Evolutionary conservation across 2,797 vertebrate genomes (phyloP).

Genomic region (Hoplostethus mediterraneus): DNA sequence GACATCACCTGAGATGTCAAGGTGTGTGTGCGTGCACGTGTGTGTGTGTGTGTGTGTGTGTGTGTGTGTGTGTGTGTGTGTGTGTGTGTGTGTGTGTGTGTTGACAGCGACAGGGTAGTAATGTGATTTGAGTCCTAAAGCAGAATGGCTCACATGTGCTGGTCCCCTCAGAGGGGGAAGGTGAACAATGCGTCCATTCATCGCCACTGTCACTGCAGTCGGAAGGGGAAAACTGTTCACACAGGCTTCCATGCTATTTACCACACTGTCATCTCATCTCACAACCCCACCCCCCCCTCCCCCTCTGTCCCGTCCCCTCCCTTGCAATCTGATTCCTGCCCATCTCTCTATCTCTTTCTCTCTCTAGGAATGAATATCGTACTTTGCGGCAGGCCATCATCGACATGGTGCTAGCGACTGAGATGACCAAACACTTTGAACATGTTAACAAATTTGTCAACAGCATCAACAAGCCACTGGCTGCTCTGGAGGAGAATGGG

Average conservation of each 20-base stretch:
- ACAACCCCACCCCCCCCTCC: constrained; percentile 7
- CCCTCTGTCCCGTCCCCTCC: constrained; percentile 6
- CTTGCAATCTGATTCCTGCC: constrained; percentile 15
- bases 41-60: not conserved
- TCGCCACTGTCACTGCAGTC: constrained; percentile 73
- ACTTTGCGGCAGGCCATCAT: constrained; percentile 94
- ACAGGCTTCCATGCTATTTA: constrained; percentile 67
- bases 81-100: constrained; percentile 47
- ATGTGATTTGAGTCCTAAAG: constrained; percentile 80
- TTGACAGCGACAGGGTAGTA: constrained; percentile 57
- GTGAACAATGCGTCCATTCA: constrained; percentile 82
- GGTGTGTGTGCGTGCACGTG: not conserved
- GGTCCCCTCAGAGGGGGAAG: constrained; percentile 67
- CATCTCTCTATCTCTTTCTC: not conserved
- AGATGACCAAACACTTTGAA: constrained; percentile 99
- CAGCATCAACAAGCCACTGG: constrained; percentile 97
- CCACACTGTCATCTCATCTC: constrained; percentile 60
- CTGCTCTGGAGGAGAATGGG: constrained; percentile 90
- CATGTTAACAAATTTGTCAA: constrained; percentile 99
- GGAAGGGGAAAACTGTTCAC: constrained; percentile 71
- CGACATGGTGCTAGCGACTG: constrained; percentile 98
- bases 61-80: not conserved
- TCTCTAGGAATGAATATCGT: constrained; percentile 94
- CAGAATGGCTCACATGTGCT: constrained; percentile 77
- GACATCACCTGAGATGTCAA: constrained; percentile 29